Evolutionary conservation across 2,888 invertebrate species (phyloP), one percentile per base, ranked within the genome.

Genomic region (Melanostoma scalare): DNA sequence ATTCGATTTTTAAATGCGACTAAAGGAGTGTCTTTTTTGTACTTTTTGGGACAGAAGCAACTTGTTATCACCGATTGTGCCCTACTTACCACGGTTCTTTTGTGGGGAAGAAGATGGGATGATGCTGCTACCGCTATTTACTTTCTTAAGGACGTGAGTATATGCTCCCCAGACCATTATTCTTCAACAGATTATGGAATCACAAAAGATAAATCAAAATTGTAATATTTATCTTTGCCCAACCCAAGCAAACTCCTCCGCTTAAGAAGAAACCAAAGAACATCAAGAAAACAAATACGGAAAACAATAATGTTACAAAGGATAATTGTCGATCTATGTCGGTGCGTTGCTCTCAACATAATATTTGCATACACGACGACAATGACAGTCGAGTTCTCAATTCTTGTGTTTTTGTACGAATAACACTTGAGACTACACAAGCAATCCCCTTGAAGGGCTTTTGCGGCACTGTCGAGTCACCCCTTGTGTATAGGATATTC

Each of bases 291-390:
- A 68, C 81, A 82, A 77, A 82, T 77, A 71, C 61, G 77, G 50
- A 77, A 73, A 77, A 82, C 81, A 82, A 77, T 82, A 77, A 82
- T 73, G 72, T 82, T 73, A 63, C 77, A 77, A 81, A 81, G 81
- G 72, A 81, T 76, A 81, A 81, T 81, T 81, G 81, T 77, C 77
- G 81, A 77, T 81, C 77, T 72, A 61, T 73, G 68, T 73, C 44
- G 77, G 44, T 68, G 67, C 67, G 81, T 63, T 56, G 72, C 44
- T 68, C 68, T 77, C 20, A 55, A 56, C 61, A 61, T 67, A 76
- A 63, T 68, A 77, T 82, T 82, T 82, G 81, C 81, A 77, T 82
- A 77, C 56, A 44, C 81, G 58, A 35, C 38, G 55, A 42, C 40
- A 69, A 56, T 40, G 80, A 67, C 58, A 65, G 68, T 55, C 53